Percentiles rank a stretch among this genome's conserved stretches.
These are phyloP conservation scores for Lepidocyrtoides sp. DNA, from an alignment of 2,888 invertebrate species.

Conservation along the genomic window DNA sequence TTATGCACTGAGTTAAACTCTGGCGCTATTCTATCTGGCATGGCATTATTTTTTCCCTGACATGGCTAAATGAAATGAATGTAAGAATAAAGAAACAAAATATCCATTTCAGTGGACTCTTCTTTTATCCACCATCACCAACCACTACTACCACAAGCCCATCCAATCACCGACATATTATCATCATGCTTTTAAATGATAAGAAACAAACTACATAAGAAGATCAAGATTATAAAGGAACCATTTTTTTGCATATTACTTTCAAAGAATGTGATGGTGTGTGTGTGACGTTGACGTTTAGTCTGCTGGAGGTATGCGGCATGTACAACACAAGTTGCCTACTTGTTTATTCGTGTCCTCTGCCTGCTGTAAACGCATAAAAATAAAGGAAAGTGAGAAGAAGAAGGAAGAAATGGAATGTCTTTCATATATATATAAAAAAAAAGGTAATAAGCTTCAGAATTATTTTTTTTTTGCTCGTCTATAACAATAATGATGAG, in stretches of 20 bases:
- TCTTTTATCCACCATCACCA: constrained; percentile 32
- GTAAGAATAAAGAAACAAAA: background rate
- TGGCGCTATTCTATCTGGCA: too few species aligned
- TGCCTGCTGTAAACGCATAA: too few species aligned
- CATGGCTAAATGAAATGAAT: constrained; percentile 3
- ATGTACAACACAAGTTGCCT: background rate
- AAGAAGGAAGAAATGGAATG: constrained; percentile 31
- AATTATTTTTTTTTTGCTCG: constrained; percentile 3
- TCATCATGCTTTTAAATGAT: constrained; percentile 26
- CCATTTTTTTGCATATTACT: constrained; percentile 54
- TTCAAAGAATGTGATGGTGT: constrained; percentile 28
- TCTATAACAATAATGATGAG: constrained; percentile 47
- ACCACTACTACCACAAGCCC: too few species aligned
- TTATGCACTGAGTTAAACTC: too few species aligned
- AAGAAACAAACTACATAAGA: constrained; percentile 39
- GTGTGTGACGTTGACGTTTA: constrained; percentile 41
- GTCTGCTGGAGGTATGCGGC: constrained; percentile 39
- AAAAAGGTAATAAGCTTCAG: background rate
- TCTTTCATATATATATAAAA: background rate
- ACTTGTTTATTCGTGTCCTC: background rate
- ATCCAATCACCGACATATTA: constrained; percentile 52
- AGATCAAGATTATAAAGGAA: constrained; percentile 59
- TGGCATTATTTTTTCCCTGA: too few species aligned
- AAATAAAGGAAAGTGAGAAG: too few species aligned
- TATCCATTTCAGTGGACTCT: constrained; percentile 58